Evolutionary conservation across 2,113 vertebrate species (phyloP), one percentile per base, ranked within the genome.

Genomic region (Prionailurus bengalensis): DNA sequence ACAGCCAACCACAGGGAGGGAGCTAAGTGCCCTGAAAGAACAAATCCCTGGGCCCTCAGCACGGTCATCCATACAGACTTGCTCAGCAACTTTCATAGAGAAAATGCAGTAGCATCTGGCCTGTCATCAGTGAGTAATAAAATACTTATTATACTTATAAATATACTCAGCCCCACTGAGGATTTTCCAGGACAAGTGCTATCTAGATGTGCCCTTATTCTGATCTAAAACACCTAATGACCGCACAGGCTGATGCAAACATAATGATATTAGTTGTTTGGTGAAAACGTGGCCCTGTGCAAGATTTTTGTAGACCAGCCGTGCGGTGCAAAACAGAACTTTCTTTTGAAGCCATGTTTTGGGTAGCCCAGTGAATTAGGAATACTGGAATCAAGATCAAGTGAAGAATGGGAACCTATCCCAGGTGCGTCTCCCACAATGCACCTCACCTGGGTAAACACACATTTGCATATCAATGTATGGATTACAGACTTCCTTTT

Each of bases 361-460:
- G 53, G n/a, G 45, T 5, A 19, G 8, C 8, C 9, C 7, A 2
- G 29, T 15, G 93, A 65, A 36, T 42, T 0, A 21, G 80, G 51
- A 61, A 79, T 7, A 12, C 48, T 13, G 17, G 9, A 23, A 74
- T n/a, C 66, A 76, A 93, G 51, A 80, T 25, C 29, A 66, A 21
- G 16, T 12, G n/a, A 53, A n/a, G 33, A 25, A 16, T 23, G 31
- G 36, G 45, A 25, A n/a, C 10, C 51, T 71, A 0, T 10, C 7
- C 61, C 31, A 61, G 55, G 53, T 76, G 78, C 14, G 6, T 21
- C 51, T 70, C 66, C 33, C 51, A 73, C n/a, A 51, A 15, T 0
- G 10, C n/a, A 3, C 51, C 45, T 55, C 73, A 84, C 81, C 90
- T 94, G 95, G 83, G 79, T 55, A 96, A 97, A 89, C 36, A 87